phyloP scores from a whole-genome alignment of 2,797 vertebrate species.

The Hemibagrus guttatus region DNA sequence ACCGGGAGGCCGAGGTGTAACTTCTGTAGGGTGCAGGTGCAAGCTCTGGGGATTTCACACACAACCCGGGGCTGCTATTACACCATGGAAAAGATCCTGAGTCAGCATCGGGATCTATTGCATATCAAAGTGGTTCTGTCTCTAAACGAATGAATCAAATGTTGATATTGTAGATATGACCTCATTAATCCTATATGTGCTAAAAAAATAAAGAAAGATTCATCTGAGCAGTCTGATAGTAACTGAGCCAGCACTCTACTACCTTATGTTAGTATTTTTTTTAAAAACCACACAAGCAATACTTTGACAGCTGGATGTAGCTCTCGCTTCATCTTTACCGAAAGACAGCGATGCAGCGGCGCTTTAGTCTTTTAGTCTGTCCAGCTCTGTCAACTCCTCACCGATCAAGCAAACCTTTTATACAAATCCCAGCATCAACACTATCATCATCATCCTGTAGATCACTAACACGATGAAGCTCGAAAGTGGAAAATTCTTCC shows the following conservation, averaged over 20 bases:
- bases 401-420: not conserved
- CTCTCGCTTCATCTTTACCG: not conserved
- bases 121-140: not conserved
- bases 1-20: conserved; percentile 17
- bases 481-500: no score
- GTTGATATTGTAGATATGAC: not conserved
- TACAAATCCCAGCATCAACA: not conserved
- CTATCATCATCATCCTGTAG: not conserved
- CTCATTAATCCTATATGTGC: not conserved
- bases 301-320: not conserved
- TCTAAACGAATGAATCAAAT: not conserved
- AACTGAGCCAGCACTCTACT: not conserved
- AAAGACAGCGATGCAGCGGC: not conserved
- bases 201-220: not conserved
- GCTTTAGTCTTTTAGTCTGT: not conserved
- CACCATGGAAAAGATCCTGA: not conserved
- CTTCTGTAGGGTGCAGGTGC: not conserved
- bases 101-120: not conserved
- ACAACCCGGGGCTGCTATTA: not conserved
- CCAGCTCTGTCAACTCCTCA: not conserved
- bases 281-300: not conserved
- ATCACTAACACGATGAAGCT: not conserved
- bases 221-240: not conserved
- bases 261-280: no score
- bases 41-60: conserved; percentile 4